A percentile compares a stretch with the other conserved stretches of the same genome.
These are phyloP conservation scores for Actinia equina DNA, from an alignment of 64 coral and sea anemone species.

Conservation along the genomic window DNA sequence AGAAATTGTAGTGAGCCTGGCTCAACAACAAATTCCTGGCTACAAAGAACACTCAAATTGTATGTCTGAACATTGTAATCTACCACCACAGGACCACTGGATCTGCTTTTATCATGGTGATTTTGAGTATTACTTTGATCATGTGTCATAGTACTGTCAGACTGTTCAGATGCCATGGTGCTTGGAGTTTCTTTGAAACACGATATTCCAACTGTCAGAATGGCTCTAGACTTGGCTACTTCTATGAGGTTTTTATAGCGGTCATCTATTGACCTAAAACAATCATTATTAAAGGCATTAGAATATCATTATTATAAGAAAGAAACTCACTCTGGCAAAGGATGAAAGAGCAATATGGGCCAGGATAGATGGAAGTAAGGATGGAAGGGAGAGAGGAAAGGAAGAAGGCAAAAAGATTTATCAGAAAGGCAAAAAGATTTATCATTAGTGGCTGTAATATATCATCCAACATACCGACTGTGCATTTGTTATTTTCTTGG, in stretches of 20 bases:
- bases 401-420: too few species aligned
- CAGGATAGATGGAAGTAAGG: not conserved
- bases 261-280: constrained; percentile 72
- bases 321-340: too few species aligned
- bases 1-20: constrained; percentile 88
- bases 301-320: too few species aligned
- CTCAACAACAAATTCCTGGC: constrained; percentile 85
- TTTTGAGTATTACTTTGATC: not conserved
- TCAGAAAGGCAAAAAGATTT: too few species aligned
- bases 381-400: not conserved
- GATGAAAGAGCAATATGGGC: too few species aligned
- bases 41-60: constrained; percentile 80
- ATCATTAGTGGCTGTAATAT: too few species aligned
- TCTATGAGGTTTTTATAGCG: constrained; percentile 74
- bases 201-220: constrained; percentile 89
- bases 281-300: constrained; percentile 41
- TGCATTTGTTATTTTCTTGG: too few species aligned
- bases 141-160: not conserved
- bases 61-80: constrained; percentile 68
- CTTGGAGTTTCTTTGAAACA: constrained; percentile 38
- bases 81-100: not conserved
- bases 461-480: too few species aligned
- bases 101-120: not conserved
- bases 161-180: not conserved
- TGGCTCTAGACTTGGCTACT: constrained; percentile 82